Conservation (phyloP, 1,140 invertebrate genomes). For the Drosophila athabasca region DNA sequence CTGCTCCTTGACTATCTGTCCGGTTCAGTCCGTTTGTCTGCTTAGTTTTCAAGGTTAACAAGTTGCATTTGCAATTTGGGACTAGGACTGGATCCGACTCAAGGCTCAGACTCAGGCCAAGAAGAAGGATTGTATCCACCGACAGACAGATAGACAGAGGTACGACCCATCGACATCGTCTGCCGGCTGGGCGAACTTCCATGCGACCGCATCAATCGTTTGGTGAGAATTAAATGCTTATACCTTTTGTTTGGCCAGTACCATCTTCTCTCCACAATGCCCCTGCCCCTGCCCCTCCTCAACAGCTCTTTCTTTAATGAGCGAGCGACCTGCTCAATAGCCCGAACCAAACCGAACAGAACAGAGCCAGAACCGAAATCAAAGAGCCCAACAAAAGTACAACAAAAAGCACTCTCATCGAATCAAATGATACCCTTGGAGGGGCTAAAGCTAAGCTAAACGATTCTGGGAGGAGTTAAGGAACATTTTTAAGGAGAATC, state of each 20-base stretch:
- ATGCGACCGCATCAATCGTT: constrained; percentile 69
- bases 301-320: constrained; percentile 55
- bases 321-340: constrained; percentile 60
- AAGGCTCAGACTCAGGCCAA: constrained; percentile 26
- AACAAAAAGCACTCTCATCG: constrained; percentile 70
- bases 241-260: constrained; percentile 61
- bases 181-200: constrained; percentile 8
- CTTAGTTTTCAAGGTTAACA: constrained; percentile 74
- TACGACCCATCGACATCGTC: constrained; percentile 33
- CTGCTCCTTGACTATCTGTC: constrained; percentile 55
- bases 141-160: constrained; percentile 13
- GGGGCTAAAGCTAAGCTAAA: constrained; percentile 11
- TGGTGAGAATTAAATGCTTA: constrained; percentile 80
- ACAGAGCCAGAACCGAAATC: constrained; percentile 29
- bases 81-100: constrained; percentile 44
- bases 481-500: constrained; percentile 3
- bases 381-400: constrained; percentile 46
- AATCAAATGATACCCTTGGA: constrained; percentile 65
- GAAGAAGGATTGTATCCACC: constrained; percentile 42
- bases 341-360: constrained; percentile 13
- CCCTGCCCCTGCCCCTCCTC: constrained; percentile 1
- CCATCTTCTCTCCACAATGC: constrained; percentile 19
- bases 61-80: constrained; percentile 79
- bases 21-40: constrained; percentile 47
- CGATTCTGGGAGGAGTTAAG: constrained; percentile 11